Percentiles rank a stretch among this genome's conserved stretches.
phyloP scores from a whole-genome alignment of 2,113 vertebrate genomes.

The Odontophorus gujanensis region DNA sequence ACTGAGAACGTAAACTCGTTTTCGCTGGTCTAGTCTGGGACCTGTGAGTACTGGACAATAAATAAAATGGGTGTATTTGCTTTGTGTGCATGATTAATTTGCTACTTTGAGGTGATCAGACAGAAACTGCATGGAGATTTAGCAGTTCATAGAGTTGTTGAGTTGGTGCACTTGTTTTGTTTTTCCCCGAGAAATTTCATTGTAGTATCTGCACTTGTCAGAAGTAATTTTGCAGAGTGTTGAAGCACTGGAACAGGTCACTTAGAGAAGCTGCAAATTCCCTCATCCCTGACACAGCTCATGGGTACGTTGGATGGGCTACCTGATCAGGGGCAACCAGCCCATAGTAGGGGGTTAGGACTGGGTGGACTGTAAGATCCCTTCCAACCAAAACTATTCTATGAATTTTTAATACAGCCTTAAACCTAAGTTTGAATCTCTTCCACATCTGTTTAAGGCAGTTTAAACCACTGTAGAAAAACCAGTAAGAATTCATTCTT shows the following conservation, averaged over 20 bases:
- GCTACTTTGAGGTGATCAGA: not conserved
- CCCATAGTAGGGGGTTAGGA: not conserved
- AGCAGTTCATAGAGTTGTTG: not conserved
- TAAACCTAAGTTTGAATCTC: not conserved
- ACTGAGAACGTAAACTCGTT: not conserved
- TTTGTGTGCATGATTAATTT: rapidly evolving
- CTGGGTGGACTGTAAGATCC: not conserved
- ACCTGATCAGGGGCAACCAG: too few species aligned
- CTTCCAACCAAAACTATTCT: not conserved
- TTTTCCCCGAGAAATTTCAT: not conserved
- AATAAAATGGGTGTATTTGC: not conserved
- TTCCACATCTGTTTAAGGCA: not conserved
- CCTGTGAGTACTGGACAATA: rapidly evolving
- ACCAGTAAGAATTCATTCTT: not conserved
- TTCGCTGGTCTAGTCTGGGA: not conserved
- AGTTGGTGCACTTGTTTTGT: not conserved
- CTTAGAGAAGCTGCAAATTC: not conserved
- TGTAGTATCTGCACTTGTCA: not conserved
- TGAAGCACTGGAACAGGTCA: not conserved
- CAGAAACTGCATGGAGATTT: not conserved
- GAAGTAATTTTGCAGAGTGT: not conserved
- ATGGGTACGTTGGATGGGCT: not conserved
- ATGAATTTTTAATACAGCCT: not conserved
- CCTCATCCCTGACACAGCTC: not conserved
- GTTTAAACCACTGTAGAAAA: not conserved